Evolutionary conservation across 1,140 invertebrate species (phyloP), one percentile per base, ranked within the genome.

Genomic region (Drosophila rufa): DNA sequence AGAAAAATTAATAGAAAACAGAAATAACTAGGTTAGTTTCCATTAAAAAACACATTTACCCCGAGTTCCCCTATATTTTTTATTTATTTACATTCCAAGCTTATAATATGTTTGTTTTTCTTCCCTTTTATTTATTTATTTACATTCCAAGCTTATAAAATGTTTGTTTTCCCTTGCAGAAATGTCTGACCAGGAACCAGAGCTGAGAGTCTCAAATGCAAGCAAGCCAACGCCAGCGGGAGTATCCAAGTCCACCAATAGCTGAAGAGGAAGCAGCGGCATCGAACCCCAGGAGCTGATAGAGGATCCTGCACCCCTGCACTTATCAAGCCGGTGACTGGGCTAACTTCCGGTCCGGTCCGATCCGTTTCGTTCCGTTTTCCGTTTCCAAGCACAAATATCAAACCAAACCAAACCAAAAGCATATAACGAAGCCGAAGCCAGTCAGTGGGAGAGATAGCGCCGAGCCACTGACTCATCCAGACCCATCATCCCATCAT

Each of bases 131-230:
- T 25, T 25, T 25, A 25, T 25, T 25, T 33, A 0, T 8, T 53
- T 56, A 4, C 40, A 8, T 58, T 67, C 19, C 33, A 11, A 30
- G 7, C 30, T 33, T 30, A 30, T 30, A 30, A 33, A 25, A 25
- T 25, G 22, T 36, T 11, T 11, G 9, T 36, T 36, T 22, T 38
- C 22, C 8, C 30, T 82, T 57, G 11, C 68, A 87, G 84, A 89
- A 90, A 87, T 87, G 84, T 84, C 80, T 78, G 80, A 67, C 77
- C 64, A 67, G 38, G 70, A 60, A 79, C 61, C 73, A 62, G 59
- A 57, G 80, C 76, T 73, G 67, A 80, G 66, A 65, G 67, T 69
- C 73, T 86, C 75, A 74, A 79, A 76, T 82, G 71, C 68, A 59
- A 87, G 76, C 67, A 78, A 76, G 79, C 50, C 69, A 70, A 66